A percentile compares a stretch with the other conserved stretches of the same genome.
These are phyloP conservation scores for Planococcus citri DNA, from an alignment of 1,140 invertebrate species.

Conservation along the genomic window DNA sequence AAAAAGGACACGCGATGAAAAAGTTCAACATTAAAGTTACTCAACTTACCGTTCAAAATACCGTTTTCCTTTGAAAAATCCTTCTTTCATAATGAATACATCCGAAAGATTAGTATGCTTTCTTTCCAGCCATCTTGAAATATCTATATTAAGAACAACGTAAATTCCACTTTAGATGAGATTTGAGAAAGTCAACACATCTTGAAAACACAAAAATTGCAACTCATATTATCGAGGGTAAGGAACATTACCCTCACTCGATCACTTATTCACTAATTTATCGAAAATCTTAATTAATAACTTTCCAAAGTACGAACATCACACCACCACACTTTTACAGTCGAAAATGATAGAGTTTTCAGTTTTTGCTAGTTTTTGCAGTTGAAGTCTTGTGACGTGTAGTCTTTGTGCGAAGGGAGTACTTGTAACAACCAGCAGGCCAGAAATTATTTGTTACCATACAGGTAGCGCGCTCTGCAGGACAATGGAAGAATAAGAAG, in stretches of 20 bases:
- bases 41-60: constrained; percentile 14
- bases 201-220: not conserved
- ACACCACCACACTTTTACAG: constrained; percentile 12
- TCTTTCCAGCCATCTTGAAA: constrained; percentile 19
- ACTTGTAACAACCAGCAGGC: not conserved
- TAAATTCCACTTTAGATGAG: not conserved
- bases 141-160: constrained; percentile 20
- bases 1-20: not conserved
- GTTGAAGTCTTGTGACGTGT: not conserved
- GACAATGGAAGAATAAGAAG: no score
- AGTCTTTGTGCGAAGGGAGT: not conserved
- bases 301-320: not conserved
- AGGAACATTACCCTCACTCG: not conserved
- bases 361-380: no score
- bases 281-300: not conserved
- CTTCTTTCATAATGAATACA: constrained; percentile 18
- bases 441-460: not conserved
- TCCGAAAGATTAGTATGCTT: constrained; percentile 13
- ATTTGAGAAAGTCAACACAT: constrained; percentile 7
- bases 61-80: constrained; percentile 14
- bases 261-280: not conserved
- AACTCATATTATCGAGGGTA: not conserved
- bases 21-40: not conserved
- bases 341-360: not conserved
- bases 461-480: no score